Evolutionary conservation across 2,888 invertebrate genomes (phyloP).

Genomic region (Biston stratarius): DNA sequence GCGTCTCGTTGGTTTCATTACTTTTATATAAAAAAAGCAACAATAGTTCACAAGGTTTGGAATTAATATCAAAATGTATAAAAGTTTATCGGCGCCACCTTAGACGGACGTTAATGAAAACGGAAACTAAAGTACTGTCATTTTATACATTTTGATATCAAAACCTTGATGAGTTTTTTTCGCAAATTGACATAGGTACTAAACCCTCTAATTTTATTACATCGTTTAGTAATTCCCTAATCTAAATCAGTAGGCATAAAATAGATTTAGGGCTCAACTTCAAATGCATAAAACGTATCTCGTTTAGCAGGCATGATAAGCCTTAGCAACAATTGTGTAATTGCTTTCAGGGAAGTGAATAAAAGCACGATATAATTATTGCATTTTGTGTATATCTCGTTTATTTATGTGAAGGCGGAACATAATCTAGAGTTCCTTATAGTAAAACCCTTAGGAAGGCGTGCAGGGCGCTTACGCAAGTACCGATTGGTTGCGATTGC

Average conservation of each 20-base stretch:
- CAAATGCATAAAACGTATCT: constrained; percentile 41
- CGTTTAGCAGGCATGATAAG: constrained; percentile 39
- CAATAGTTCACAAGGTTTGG: too few relatives aligned
- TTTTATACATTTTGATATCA: too few relatives aligned
- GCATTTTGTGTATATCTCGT: constrained; percentile 47
- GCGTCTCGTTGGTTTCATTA: too few relatives aligned
- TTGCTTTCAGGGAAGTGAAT: constrained; percentile 60
- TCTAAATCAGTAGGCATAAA: constrained; percentile 32
- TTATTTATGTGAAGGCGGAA: constrained; percentile 42
- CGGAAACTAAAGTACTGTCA: too few relatives aligned
- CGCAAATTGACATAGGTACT: too few relatives aligned
- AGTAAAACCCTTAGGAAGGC: constrained; percentile 74
- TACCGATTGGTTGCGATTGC: constrained; percentile 76
- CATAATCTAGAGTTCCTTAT: constrained; percentile 56
- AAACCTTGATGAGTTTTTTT: too few relatives aligned
- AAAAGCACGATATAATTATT: constrained; percentile 56
- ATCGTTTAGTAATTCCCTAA: constrained; percentile 7
- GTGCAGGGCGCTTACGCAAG: constrained; percentile 76
- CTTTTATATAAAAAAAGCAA: too few relatives aligned
- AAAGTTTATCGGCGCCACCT: too few relatives aligned
- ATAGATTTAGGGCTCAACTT: constrained; percentile 22
- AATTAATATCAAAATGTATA: too few relatives aligned
- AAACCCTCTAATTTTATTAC: too few relatives aligned
- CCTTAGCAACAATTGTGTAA: constrained; percentile 48
- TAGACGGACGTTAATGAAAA: too few relatives aligned